A percentile compares a stretch with the other conserved stretches of the same genome.
These are phyloP conservation scores for Frankliniella fusca DNA, from an alignment of 2,888 invertebrate genomes.

Conservation along the genomic window DNA sequence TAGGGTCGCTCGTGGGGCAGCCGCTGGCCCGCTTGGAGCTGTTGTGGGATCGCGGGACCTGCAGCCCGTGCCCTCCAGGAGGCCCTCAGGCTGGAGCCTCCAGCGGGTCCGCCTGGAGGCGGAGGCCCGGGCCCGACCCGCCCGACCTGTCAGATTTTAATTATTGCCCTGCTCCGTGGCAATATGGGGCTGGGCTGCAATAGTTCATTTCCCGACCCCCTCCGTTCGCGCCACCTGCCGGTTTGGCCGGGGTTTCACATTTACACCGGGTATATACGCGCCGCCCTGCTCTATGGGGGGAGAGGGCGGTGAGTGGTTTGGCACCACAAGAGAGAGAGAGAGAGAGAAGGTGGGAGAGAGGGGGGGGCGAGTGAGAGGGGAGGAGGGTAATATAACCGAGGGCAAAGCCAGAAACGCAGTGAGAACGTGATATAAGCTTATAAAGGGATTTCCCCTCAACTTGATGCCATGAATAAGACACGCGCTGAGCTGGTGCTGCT, in stretches of 20 bases:
- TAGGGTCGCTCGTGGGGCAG: too few relatives aligned
- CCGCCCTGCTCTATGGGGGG: background rate
- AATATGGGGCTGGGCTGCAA: too few relatives aligned
- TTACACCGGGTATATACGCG: background rate
- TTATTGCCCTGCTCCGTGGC: too few relatives aligned
- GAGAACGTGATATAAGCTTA: slow-evolving; percentile 24
- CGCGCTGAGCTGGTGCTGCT: background rate
- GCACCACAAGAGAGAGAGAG: background rate
- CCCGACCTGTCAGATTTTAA: too few relatives aligned
- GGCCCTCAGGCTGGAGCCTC: too few relatives aligned
- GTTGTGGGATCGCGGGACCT: too few relatives aligned
- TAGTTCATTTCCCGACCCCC: too few relatives aligned
- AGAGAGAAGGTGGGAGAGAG: background rate
- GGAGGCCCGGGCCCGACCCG: too few relatives aligned
- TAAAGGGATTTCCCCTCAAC: slow-evolving; percentile 19
- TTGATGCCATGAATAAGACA: slow-evolving; percentile 21
- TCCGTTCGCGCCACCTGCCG: too few relatives aligned
- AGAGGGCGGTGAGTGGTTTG: background rate
- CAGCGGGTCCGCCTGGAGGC: too few relatives aligned
- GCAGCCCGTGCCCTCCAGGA: too few relatives aligned
- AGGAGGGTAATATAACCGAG: background rate
- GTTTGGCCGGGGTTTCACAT: background rate
- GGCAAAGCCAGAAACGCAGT: slow-evolving; percentile 2
- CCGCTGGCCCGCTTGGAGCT: too few relatives aligned
- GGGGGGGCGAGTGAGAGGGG: background rate